Evolutionary conservation across 2,888 invertebrate genomes (phyloP).

Genomic region (Microctonus brassicae): DNA sequence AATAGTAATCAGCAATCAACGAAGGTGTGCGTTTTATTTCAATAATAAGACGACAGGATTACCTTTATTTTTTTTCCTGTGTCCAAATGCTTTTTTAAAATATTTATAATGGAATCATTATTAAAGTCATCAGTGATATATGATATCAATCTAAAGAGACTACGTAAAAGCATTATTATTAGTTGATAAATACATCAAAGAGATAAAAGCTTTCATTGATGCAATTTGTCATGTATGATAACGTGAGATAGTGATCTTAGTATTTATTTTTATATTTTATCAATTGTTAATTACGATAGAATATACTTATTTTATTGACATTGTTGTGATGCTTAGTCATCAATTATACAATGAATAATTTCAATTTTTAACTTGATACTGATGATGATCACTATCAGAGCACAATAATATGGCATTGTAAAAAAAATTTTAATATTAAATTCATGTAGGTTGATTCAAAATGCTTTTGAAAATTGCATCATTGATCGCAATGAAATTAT

Average conservation of each 20-base stretch:
- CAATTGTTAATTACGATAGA: no score
- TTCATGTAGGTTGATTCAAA: background rate
- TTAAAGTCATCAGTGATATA: background rate
- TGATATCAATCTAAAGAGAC: background rate
- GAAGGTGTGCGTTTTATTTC: slow-evolving; percentile 51
- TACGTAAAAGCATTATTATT: background rate
- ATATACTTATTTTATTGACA: no score
- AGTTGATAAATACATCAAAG: background rate
- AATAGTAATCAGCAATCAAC: slow-evolving; percentile 51
- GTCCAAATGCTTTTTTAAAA: background rate
- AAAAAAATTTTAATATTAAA: background rate
- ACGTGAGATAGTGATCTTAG: background rate
- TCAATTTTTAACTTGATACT: no score
- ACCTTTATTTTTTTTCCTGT: background rate
- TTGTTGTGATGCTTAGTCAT: no score
- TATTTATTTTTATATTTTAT: background rate
- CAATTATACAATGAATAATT: no score
- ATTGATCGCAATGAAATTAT: background rate
- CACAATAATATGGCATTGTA: background rate
- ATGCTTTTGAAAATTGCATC: background rate
- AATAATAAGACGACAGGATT: background rate
- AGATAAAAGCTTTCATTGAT: background rate
- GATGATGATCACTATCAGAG: no score
- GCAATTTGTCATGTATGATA: background rate
- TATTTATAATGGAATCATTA: background rate